Conservation (phyloP, 2,797 vertebrate species). For the Anolis apletophallus region DNA sequence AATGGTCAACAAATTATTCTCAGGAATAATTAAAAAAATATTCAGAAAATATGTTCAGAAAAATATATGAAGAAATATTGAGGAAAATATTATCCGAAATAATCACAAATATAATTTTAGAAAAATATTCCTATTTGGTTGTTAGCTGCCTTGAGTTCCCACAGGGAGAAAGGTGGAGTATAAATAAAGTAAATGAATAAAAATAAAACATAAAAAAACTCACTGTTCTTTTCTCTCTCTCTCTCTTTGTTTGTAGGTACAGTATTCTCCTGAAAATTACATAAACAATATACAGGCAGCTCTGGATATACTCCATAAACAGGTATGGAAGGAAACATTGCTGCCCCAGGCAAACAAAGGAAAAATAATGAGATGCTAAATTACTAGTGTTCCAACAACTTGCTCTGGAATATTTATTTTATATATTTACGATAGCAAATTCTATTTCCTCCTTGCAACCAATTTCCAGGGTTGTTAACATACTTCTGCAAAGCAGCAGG, state of each 20-base stretch:
- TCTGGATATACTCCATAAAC: conserved; percentile 78
- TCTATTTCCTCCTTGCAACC: background rate
- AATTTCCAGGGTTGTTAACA: background rate
- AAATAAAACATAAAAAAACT: background rate
- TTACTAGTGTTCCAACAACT: background rate
- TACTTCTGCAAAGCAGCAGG: background rate
- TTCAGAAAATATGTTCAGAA: no score
- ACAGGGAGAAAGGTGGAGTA: no score
- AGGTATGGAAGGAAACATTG: conserved; percentile 70
- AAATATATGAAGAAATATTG: no score
- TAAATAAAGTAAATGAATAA: no score
- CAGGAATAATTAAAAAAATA: no score
- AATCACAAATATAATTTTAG: no score
- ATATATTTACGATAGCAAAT: background rate
- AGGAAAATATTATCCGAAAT: no score
- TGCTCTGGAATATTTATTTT: background rate
- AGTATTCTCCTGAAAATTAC: conserved; percentile 74
- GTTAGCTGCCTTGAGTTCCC: no score
- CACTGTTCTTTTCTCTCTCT: conserved; percentile 16
- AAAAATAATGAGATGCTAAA: background rate
- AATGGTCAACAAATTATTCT: no score
- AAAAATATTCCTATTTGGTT: no score
- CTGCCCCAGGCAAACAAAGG: no score
- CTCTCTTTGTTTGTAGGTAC: conserved; percentile 68
- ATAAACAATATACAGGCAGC: conserved; percentile 57